Base-by-base conservation (phyloP, 2,888 invertebrate species). In the Drosophila mettleri region DNA sequence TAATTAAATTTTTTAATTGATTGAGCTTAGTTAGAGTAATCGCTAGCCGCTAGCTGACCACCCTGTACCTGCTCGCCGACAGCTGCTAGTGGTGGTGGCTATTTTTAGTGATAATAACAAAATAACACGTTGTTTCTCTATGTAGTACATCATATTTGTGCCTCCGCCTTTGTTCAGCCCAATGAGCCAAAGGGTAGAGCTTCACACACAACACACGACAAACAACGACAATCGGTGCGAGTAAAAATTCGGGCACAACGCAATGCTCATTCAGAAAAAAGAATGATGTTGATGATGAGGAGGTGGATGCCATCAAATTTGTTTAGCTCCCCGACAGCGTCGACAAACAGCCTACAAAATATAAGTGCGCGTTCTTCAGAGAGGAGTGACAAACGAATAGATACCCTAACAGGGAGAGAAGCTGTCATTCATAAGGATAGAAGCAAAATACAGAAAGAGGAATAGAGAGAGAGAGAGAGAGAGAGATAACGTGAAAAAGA, bases 41-140 rank as follows among this genome's bases (percentile, higher is more conserved):
- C 12, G 24, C 3, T 27, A 16, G 29, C 34, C 39, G 14, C 31
- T 31, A 27, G 3, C 10, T 29, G 49, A 39, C 34, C 81, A 83
- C 83, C 88, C 83, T 83, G 83, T 83, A 64, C 36, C 33, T 49
- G 39, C 33, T 46, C 16, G 54, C 29, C 54, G 63, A 71, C 80
- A 85, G 69, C 80, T 46, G 55, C 61, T 60, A 58, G 41, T 58
- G 48, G 43, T 51, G 45, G 31, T 27, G 36, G 53, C 70, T 85
- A 88, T 86, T 78, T 80, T 48, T 88, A 80, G 88, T 64, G 39
- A 65, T 66, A 74, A 83, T 83, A 83, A 83, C 76, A 86, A 77
- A 84, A 81, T 70, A 70, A 81, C 76, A 77, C 74, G 76, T 80
- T 79, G 75, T 76, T 82, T 75, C 74, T 71, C 72, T 63, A 66